Base-by-base conservation (phyloP, 2,113 vertebrate species). In the Epinephelus fuscoguttatus region DNA sequence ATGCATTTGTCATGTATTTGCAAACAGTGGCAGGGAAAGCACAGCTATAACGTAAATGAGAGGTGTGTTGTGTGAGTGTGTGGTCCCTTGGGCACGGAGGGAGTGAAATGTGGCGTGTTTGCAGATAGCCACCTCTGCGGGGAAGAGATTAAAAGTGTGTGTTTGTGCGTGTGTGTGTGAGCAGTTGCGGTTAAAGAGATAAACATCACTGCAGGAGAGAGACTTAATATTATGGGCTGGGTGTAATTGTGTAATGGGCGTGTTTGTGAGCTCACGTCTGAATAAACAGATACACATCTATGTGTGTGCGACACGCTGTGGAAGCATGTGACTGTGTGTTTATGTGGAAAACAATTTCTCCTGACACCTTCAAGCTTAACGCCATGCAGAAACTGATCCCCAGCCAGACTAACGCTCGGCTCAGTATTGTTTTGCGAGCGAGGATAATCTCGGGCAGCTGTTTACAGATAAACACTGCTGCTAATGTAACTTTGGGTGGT, bases 201-300 rank as follows among this genome's bases (percentile, higher is more conserved):
- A 86, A 56, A 78, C 5, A 84, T 89, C 83, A 80, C 73, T 30
- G 81, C 76, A 75, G 76, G 66, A 68, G 52, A 55, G 66, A 68
- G 50, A 52, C 30, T 42, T 57, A 45, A 45, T 45, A 45, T 45
- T 45, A 70, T 60, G 76, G 76, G 83, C 4, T 27, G 86, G 70
- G 72, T 81, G 45, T 78, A 81, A 74, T 57, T 78, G 75, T 69
- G 47, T 59, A 69, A 49, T 25, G 80, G 60, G 83, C 15, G 82
- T 33, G 67, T 82, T 70, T 79, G 61, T 42, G 62, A 21, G 23
- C 4, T 21, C 12, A 55, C 42, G 71, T 82, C 72, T 70, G 27
- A 71, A 85, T 82, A 73, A 85, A 77, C 72, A 88, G 84, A 92
- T 80, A 88, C 62, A 78, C 74, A 90, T 89, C 83, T 86, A 3